Evolutionary conservation across 2,797 vertebrate genomes (phyloP).

Genomic region (Trematomus bernacchii): DNA sequence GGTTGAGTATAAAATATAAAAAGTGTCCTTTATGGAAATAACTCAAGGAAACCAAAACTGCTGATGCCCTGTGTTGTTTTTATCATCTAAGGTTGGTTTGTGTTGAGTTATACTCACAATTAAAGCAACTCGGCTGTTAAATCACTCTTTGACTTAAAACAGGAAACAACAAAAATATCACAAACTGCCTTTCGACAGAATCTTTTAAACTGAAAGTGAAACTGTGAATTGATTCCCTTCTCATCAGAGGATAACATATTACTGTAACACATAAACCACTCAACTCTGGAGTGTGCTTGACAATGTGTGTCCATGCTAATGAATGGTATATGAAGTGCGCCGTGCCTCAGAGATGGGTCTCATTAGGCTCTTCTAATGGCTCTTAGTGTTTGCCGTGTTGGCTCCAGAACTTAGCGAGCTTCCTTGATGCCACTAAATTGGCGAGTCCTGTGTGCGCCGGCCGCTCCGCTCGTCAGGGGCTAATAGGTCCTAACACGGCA

Average conservation of each 20-base stretch:
- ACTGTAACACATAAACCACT: conserved; percentile 40
- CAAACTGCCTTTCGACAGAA: neutral
- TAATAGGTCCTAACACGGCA: conserved; percentile 75
- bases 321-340: conserved; percentile 51
- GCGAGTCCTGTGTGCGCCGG: conserved; percentile 54
- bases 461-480: conserved; percentile 58
- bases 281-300: conserved; percentile 5
- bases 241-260: neutral
- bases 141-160: neutral
- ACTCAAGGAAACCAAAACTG: neutral
- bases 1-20: neutral
- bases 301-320: conserved; percentile 43
- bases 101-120: neutral
- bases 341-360: conserved; percentile 53
- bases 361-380: conserved; percentile 69
- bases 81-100: neutral
- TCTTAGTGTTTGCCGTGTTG: conserved; percentile 47
- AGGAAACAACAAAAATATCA: conserved; percentile 22
- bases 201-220: conserved; percentile 47
- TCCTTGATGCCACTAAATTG: conserved; percentile 74
- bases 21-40: neutral
- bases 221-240: conserved; percentile 6
- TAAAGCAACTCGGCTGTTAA: neutral
- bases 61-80: neutral
- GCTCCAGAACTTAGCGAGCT: conserved; percentile 54